Conservation (phyloP, 1,140 invertebrate genomes). For the Acromyrmex heyeri region DNA sequence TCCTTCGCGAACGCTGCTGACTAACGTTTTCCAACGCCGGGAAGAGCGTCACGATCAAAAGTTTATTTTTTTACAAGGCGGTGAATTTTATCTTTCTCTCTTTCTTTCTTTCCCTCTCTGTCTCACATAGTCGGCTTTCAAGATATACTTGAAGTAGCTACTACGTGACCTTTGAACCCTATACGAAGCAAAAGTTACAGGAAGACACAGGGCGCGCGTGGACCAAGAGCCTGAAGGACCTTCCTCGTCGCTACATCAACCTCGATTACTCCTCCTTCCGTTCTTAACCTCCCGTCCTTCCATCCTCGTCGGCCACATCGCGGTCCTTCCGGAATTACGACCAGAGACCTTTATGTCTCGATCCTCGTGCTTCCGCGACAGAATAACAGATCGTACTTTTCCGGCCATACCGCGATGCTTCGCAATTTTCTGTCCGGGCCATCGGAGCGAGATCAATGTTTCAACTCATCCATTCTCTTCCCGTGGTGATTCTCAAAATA, state of each 20-base stretch:
- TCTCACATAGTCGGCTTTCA: slow-evolving; percentile 29
- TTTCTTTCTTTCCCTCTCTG: not conserved
- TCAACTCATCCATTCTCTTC: not conserved
- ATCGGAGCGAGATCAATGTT: slow-evolving; percentile 21
- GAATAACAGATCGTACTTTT: slow-evolving; percentile 53
- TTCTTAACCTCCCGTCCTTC: slow-evolving; percentile 25
- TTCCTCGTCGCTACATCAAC: slow-evolving; percentile 52
- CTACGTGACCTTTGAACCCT: slow-evolving; percentile 53
- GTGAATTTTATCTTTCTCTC: not conserved
- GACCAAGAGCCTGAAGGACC: slow-evolving; percentile 35
- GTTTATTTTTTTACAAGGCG: slow-evolving; percentile 40
- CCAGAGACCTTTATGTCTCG: slow-evolving; percentile 45
- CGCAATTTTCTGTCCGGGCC: slow-evolving; percentile 22
- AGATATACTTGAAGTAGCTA: slow-evolving; percentile 40
- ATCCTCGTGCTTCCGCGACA: slow-evolving; percentile 47
- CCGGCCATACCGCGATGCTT: slow-evolving; percentile 1
- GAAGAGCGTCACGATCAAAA: slow-evolving; percentile 40
- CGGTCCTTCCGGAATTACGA: slow-evolving; percentile 47
- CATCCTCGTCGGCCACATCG: slow-evolving; percentile 6
- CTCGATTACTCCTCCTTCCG: slow-evolving; percentile 53
- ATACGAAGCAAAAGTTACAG: slow-evolving; percentile 56
- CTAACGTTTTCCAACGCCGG: not conserved
- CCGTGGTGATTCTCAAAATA: slow-evolving; percentile 15
- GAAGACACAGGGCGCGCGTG: slow-evolving; percentile 9
- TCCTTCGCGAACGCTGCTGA: slow-evolving; percentile 8